Base-by-base conservation (phyloP, 2,888 invertebrate species). In the Nycteola revayana region DNA sequence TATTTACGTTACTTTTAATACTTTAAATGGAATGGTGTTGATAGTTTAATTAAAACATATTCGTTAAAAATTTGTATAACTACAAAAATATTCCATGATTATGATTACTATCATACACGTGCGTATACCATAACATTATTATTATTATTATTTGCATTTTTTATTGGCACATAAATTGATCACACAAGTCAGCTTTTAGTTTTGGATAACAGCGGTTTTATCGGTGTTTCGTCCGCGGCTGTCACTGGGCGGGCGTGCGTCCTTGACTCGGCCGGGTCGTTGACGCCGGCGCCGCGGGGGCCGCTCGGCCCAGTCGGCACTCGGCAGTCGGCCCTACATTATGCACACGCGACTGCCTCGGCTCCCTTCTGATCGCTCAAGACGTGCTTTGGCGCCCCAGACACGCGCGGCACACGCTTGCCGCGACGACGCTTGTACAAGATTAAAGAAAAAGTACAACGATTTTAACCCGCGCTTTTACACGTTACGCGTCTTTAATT, bases 261-360 rank as follows among this genome's bases (percentile, higher is more conserved):
- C 80, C 80, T 81, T 80, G 80, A 79, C 75, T 77, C 63, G 67
- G 62, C 56, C 58, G 65, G 79, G 78, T 80, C 80, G 75, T 80
- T 80, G 78, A 77, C 79, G 75, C 70, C 66, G 75, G 69, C 75
- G 75, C 74, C 71, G 69, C 62, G 67, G 71, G 71, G 70, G 65
- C 56, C 63, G 61, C 61, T 61, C 21, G 21, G 21, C 21, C 21
- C 21, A n/a, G 47, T 33, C 66, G 74, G 67, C 67, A 72, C 74
- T 75, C 35, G n/a, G n/a, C n/a, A n/a, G n/a, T n/a, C 66, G 74
- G 67, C 67, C 73, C 74, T 75, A 72, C 70, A 72, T 75, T 74
- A 75, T 75, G 70, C 75, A 75, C 78, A 73, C 73, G 75, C 74
- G 75, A 75, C 74, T 66, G 65, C 54, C 66, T 62, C 57, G 58